Percentiles rank a stretch among this genome's conserved stretches.
Evolutionary conservation across 2,888 invertebrate genomes (phyloP).

Genomic region (Gari tellinella): DNA sequence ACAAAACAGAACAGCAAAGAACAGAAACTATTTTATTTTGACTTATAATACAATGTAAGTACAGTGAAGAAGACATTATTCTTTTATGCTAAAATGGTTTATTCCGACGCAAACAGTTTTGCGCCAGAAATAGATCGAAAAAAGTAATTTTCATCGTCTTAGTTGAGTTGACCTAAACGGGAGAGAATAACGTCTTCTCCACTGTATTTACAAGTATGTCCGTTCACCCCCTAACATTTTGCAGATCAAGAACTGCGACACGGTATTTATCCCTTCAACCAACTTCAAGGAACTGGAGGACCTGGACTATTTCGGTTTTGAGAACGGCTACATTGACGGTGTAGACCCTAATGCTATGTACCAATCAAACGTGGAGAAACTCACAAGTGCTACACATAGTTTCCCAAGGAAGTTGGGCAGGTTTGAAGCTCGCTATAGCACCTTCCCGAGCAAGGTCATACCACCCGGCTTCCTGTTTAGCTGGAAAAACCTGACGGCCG

Average conservation of each 20-base stretch:
- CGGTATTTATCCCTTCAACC: constrained; percentile 50
- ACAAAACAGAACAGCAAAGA: no score
- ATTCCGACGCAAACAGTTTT: no score
- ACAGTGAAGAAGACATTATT: no score
- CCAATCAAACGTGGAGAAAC: constrained; percentile 52
- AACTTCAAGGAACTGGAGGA: constrained; percentile 54
- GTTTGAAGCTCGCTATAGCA: constrained; percentile 49
- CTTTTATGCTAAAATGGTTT: no score
- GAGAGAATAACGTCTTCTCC: no score
- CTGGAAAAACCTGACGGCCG: constrained; percentile 28
- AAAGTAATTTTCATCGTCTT: no score
- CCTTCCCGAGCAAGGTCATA: constrained; percentile 50
- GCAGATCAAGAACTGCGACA: constrained; percentile 63
- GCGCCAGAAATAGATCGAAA: no score
- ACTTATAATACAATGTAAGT: no score
- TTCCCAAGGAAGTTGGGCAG: constrained; percentile 53
- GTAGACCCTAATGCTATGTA: constrained; percentile 53
- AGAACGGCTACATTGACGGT: constrained; percentile 54
- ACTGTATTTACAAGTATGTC: no score
- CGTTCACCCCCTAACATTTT: constrained; percentile 1
- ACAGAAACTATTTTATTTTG: no score
- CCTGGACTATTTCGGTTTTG: constrained; percentile 62
- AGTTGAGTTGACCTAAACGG: no score
- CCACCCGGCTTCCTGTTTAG: constrained; percentile 55
- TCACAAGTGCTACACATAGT: constrained; percentile 28